Evolutionary conservation across 2,888 invertebrate genomes (phyloP).

Genomic region (Drosophila sordidula): DNA sequence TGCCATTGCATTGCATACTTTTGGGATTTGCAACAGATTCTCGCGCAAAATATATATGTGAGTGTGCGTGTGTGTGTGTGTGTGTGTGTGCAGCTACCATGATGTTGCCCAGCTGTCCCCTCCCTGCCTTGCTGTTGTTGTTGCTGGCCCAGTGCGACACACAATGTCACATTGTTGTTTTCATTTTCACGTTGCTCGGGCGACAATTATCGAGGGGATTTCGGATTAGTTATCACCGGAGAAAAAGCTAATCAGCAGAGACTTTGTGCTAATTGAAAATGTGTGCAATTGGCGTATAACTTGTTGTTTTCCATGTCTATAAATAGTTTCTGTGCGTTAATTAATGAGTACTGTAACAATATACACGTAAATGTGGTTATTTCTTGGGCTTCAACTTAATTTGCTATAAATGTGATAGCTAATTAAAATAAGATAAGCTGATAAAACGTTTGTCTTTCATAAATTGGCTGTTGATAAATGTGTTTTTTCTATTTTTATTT

Average conservation of each 20-base stretch:
- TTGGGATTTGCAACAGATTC: conserved; percentile 74
- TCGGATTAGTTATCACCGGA: conserved; percentile 47
- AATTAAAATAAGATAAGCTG: no score
- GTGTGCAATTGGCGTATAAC: conserved; percentile 17
- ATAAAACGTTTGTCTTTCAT: no score
- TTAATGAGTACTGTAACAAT: neutral
- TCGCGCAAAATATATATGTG: conserved; percentile 34
- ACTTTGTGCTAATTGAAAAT: conserved; percentile 68
- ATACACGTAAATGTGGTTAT: neutral
- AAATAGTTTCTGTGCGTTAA: neutral
- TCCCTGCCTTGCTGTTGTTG: conserved; percentile 10
- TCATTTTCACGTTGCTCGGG: conserved; percentile 48
- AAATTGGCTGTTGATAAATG: neutral
- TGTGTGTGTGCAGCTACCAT: conserved; percentile 14
- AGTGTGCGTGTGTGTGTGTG: conserved; percentile 1
- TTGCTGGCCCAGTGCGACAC: conserved; percentile 39
- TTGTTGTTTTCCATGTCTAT: conserved; percentile 5
- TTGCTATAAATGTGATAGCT: neutral
- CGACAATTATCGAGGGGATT: conserved; percentile 50
- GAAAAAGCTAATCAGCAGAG: conserved; percentile 48
- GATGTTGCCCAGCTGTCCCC: neutral
- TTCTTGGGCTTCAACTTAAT: neutral
- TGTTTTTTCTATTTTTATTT: no score
- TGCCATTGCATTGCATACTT: conserved; percentile 69
- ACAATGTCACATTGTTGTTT: conserved; percentile 52